phyloP scores from a whole-genome alignment of 2,113 vertebrate species.

The Callipepla squamata region DNA sequence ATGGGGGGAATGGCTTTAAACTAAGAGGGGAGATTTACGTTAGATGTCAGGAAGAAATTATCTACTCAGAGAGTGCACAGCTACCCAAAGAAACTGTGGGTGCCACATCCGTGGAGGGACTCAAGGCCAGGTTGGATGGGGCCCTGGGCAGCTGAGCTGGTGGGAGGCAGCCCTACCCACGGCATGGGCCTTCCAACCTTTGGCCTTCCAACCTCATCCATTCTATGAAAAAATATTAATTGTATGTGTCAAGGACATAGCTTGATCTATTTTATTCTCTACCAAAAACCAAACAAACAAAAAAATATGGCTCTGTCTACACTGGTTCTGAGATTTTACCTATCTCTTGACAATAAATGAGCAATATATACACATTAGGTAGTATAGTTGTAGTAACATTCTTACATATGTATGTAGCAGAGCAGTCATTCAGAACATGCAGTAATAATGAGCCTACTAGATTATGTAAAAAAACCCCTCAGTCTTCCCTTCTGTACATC shows the following conservation, averaged over 20 bases:
- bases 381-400: background rate
- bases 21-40: too few species aligned
- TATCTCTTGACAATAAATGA: background rate
- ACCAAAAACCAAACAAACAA: background rate
- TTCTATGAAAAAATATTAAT: background rate
- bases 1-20: too few species aligned
- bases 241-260: background rate
- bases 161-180: too few species aligned
- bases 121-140: too few species aligned
- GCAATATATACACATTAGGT: background rate
- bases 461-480: accelerated
- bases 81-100: too few species aligned
- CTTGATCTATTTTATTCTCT: background rate
- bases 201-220: too few species aligned
- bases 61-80: too few species aligned
- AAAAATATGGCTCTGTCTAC: background rate
- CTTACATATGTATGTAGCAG: background rate
- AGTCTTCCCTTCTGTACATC: background rate
- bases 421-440: background rate
- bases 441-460: background rate
- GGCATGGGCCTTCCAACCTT: too few species aligned
- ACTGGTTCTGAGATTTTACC: background rate
- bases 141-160: too few species aligned
- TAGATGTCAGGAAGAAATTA: too few species aligned
- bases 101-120: too few species aligned